Conservation (phyloP, 2,113 vertebrate species). For the Athene cunicularia region DNA sequence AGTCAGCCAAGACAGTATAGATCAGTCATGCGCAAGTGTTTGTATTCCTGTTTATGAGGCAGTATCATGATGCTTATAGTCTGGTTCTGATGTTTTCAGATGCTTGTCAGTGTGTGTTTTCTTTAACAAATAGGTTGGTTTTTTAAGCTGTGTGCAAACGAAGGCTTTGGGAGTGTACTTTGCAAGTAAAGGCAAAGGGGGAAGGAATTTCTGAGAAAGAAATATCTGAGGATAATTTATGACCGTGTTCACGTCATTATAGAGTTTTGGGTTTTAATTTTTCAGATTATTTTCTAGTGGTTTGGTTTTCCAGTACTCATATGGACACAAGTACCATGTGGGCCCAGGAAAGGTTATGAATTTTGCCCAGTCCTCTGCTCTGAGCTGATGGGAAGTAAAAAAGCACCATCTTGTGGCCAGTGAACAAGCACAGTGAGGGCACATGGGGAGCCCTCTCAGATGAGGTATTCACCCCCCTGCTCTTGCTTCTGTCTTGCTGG, state of each 20-base stretch:
- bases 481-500: neutral
- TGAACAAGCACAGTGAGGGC: neutral
- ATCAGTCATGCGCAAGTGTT: fast-evolving
- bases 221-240: neutral
- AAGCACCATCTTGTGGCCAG: neutral
- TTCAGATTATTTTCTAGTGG: neutral
- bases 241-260: neutral
- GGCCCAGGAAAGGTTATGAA: neutral
- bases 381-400: neutral
- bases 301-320: neutral
- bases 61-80: neutral
- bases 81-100: neutral
- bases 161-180: neutral
- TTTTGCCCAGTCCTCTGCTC: neutral
- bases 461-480: too few species aligned
- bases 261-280: neutral
- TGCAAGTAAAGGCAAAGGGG: neutral
- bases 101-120: neutral
- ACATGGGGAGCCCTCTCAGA: too few species aligned
- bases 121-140: neutral
- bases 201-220: neutral
- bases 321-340: neutral
- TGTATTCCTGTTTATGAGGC: neutral
- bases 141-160: neutral
- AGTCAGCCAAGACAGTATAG: neutral